phyloP scores from a whole-genome alignment of 2,797 vertebrate genomes.

The Sebastes cheni region DNA sequence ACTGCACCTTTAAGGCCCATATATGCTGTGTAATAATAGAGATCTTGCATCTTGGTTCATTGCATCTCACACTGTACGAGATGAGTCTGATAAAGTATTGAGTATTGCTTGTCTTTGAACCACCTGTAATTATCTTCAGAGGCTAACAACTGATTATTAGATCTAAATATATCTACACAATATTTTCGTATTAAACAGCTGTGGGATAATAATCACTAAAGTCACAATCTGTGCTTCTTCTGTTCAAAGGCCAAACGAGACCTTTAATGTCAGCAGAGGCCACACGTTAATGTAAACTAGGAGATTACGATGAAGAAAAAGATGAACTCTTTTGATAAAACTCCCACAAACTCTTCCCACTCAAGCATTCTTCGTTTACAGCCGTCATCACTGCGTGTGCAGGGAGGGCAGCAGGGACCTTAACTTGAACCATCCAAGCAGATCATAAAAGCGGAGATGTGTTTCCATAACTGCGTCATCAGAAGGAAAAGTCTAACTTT shows the following conservation, averaged over 20 bases:
- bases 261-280: not conserved
- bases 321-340: constrained; percentile 22
- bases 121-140: not conserved
- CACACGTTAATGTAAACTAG: not conserved
- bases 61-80: not conserved
- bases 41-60: not conserved
- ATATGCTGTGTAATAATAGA: not conserved
- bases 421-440: constrained; percentile 12
- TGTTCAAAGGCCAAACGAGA: constrained; percentile 2
- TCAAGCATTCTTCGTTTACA: constrained; percentile 21
- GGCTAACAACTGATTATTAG: not conserved
- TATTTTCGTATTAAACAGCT: not conserved
- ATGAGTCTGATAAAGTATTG: not conserved
- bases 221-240: not conserved
- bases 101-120: not conserved
- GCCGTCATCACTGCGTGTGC: not conserved
- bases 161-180: not conserved
- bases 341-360: constrained; percentile 11
- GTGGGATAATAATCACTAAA: not conserved
- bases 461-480: constrained; percentile 9
- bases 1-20: not conserved
- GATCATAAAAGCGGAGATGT: constrained; percentile 22
- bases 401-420: not conserved
- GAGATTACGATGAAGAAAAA: not conserved
- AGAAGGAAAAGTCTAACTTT: not conserved